phyloP scores from a whole-genome alignment of 1,140 invertebrate genomes.

The Caenorhabditis briggsae region DNA sequence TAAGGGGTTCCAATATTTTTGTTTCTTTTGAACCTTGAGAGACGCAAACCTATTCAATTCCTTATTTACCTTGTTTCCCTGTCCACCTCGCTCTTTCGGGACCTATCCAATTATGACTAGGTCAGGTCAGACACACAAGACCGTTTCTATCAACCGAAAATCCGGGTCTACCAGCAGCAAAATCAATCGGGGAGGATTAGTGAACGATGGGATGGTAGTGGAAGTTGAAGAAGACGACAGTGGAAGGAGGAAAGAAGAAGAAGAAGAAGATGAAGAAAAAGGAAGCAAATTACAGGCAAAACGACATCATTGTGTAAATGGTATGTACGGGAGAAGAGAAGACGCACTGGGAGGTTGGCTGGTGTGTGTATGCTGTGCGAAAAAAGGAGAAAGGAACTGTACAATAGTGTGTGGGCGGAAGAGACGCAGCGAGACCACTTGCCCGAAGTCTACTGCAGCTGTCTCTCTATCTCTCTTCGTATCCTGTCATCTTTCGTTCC shows the following conservation, averaged over 20 bases:
- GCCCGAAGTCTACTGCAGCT: slow-evolving; percentile 26
- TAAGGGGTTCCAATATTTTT: no score
- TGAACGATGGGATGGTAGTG: background rate
- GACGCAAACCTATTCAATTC: no score
- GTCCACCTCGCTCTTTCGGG: background rate
- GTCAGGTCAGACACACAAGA: background rate
- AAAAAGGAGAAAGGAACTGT: background rate
- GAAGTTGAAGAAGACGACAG: background rate
- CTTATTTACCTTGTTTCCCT: background rate
- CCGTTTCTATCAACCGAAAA: background rate
- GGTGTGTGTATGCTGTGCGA: background rate
- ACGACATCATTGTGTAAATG: slow-evolving; percentile 44
- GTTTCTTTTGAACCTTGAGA: no score
- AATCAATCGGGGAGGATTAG: slow-evolving; percentile 4
- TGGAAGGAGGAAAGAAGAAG: background rate
- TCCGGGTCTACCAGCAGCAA: background rate
- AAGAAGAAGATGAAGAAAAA: background rate
- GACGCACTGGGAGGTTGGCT: slow-evolving; percentile 17
- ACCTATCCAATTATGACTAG: background rate
- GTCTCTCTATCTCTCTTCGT: background rate
- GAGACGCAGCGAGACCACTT: slow-evolving; percentile 19
- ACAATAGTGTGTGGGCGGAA: no score
- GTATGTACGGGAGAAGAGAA: slow-evolving; percentile 39
- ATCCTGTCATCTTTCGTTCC: no score
- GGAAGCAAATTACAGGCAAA: slow-evolving; percentile 37